Percentiles rank a stretch among this genome's conserved stretches.
Evolutionary conservation across 1,140 invertebrate genomes (phyloP).

Genomic region (Battus philenor): DNA sequence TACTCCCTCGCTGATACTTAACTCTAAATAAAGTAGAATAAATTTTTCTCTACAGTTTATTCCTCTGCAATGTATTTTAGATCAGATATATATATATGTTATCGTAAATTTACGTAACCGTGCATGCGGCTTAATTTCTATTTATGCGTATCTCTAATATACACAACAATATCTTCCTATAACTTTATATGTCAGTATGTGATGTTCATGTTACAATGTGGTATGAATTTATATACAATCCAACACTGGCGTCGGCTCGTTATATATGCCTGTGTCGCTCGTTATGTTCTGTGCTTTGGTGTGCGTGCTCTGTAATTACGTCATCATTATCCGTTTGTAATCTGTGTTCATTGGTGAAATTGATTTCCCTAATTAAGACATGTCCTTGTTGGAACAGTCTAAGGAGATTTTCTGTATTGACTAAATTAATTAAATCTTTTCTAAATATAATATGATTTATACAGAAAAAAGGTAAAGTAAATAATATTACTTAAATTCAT

Average conservation of each 20-base stretch:
- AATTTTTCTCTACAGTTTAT: too few relatives aligned
- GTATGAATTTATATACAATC: constrained; percentile 11
- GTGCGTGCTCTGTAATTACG: constrained; percentile 43
- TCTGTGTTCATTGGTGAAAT: constrained; percentile 46
- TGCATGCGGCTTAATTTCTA: not conserved
- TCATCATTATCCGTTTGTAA: constrained; percentile 52
- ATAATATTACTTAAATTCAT: not conserved
- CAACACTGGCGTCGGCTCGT: constrained; percentile 1
- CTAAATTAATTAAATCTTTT: not conserved
- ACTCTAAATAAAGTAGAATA: too few relatives aligned
- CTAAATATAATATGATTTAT: too few relatives aligned
- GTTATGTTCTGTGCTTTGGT: constrained; percentile 26
- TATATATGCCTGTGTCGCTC: constrained; percentile 16
- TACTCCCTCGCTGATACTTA: too few relatives aligned
- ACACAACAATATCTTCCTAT: constrained; percentile 11
- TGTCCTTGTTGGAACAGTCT: constrained; percentile 9
- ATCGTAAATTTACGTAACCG: not conserved
- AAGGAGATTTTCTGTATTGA: not conserved
- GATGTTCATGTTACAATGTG: constrained; percentile 9
- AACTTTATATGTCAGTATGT: constrained; percentile 4
- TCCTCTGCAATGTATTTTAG: too few relatives aligned
- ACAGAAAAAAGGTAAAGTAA: too few relatives aligned
- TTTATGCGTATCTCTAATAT: constrained; percentile 8
- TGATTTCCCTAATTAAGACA: constrained; percentile 46
- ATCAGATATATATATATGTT: constrained; percentile 1